A percentile compares a stretch with the other conserved stretches of the same genome.
phyloP scores from a whole-genome alignment of 2,888 invertebrate genomes.

The Alsophila aescularia region DNA sequence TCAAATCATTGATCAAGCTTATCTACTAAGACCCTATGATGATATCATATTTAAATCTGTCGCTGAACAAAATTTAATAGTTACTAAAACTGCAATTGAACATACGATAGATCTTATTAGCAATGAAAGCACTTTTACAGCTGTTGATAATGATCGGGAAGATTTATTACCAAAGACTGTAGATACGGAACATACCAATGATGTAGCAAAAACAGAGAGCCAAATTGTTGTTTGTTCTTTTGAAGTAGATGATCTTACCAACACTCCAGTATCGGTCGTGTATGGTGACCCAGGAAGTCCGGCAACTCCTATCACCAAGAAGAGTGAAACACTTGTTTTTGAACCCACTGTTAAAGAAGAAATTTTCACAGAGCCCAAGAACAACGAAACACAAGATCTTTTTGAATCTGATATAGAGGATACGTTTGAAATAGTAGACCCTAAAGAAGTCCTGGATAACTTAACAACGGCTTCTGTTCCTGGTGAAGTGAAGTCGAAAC shows the following conservation, averaged over 20 bases:
- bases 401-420: constrained; percentile 22
- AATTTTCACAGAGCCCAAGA: not conserved
- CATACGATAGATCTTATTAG: constrained; percentile 33
- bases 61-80: not conserved
- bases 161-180: not conserved
- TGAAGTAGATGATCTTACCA: constrained; percentile 58
- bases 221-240: constrained; percentile 42
- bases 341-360: constrained; percentile 5
- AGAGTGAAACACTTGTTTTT: constrained; percentile 27
- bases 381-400: not conserved
- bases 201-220: not conserved
- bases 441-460: constrained; percentile 29
- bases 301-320: constrained; percentile 32
- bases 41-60: not conserved
- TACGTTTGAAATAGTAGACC: constrained; percentile 34
- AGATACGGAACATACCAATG: constrained; percentile 1
- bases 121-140: constrained; percentile 23
- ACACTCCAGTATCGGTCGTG: constrained; percentile 51
- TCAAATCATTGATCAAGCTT: not conserved
- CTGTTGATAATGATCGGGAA: constrained; percentile 3
- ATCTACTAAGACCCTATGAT: not conserved
- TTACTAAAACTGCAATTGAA: constrained; percentile 31
- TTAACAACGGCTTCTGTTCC: constrained; percentile 5
- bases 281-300: constrained; percentile 42
- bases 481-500: constrained; percentile 2